Base-by-base conservation (phyloP, 2,113 vertebrate species). In the Festucalex cinctus region DNA sequence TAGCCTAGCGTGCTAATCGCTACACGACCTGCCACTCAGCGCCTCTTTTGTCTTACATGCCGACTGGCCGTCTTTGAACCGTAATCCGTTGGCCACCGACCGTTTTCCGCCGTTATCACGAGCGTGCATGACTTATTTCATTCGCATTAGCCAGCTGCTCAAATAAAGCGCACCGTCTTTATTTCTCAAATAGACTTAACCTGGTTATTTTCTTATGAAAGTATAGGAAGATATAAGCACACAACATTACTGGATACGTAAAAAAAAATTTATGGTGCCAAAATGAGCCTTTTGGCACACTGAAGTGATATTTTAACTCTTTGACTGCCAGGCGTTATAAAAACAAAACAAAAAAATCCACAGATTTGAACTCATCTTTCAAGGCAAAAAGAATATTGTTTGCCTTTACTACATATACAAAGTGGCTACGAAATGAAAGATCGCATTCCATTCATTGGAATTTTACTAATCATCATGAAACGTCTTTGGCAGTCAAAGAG, bases 21-120 rank as follows among this genome's bases (percentile, higher is more conserved):
- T 59, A 90, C 89, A 90, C 35, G 75, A 77, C 75, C 79, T 74
- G 76, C 77, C 89, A 90, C 91, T 91, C 80, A 79, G 69, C 71
- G 20, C 64, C 69, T 70, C 46, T 62, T 66, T 24, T 70, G 59
- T 62, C 37, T 49, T 10, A 54, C 57, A 39, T 12, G 4, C 46
- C 9, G 12, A 19, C 26, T 39, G 32, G 6, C 41, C 19, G 1
- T 26, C 51, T 54, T 54, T 54, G 8, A 22, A 26, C 51, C 26
- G 26, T 3, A 26, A 26, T 54, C 53, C 44, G n/a, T n/a, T n/a
- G n/a, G n/a, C 53, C 14, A 24, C 14, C 26, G 37, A 13, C 17
- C 37, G 41, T 57, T 67, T 65, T 58, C 2, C 39, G 76, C 64
- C 53, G 54, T 44, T 65, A 65, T 74, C 74, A 65, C 43, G 70